A percentile compares a stretch with the other conserved stretches of the same genome.
Conservation (phyloP, 2,888 invertebrate species). For the Protula sp. region DNA sequence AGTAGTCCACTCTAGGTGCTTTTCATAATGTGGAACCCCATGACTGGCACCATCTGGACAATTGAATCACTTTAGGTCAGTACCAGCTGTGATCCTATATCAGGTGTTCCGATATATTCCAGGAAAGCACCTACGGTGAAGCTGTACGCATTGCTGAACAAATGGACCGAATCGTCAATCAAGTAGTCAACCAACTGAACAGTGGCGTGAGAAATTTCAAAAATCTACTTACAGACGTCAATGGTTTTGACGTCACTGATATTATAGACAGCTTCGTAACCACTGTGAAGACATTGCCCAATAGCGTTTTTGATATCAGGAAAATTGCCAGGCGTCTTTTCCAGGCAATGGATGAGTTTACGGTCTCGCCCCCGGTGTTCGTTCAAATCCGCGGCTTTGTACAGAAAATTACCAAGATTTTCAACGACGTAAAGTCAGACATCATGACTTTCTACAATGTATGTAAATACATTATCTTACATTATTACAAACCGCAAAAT, state of each 20-base stretch:
- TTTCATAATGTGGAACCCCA: too few species aligned
- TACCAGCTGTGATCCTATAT: too few species aligned
- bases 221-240: neutral
- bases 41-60: too few species aligned
- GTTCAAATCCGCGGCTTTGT: constrained; percentile 1
- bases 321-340: neutral
- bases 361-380: neutral
- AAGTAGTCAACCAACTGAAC: too few species aligned
- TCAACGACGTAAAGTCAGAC: constrained; percentile 28
- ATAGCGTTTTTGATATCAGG: neutral
- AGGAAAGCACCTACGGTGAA: too few species aligned
- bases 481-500: too few species aligned
- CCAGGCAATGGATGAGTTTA: neutral
- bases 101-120: too few species aligned
- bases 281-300: neutral
- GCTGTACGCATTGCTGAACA: too few species aligned
- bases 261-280: neutral
- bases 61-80: too few species aligned
- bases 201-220: constrained; percentile 1
- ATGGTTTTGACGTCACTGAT: neutral
- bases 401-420: constrained; percentile 23
- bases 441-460: constrained; percentile 33
- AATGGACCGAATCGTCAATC: too few species aligned
- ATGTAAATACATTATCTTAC: constrained; percentile 12
- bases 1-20: too few species aligned